A percentile compares a stretch with the other conserved stretches of the same genome.
These are phyloP conservation scores for Sceloporus undulatus DNA, from an alignment of 2,113 vertebrate species.

Conservation along the genomic window DNA sequence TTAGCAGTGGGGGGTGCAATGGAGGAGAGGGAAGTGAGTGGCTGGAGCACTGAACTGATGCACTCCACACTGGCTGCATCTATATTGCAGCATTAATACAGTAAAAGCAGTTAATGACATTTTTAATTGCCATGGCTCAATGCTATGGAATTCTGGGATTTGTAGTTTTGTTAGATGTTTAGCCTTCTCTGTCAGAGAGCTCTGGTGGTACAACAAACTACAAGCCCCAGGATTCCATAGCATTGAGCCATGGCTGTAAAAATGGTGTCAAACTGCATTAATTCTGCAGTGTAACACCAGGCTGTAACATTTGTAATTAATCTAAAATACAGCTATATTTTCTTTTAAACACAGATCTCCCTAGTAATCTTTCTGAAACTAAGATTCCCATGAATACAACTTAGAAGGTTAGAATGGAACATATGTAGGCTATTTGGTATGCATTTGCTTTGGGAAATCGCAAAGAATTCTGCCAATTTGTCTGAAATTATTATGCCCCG, in stretches of 20 bases:
- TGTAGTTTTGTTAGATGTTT: too few relatives aligned
- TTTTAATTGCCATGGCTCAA: too few relatives aligned
- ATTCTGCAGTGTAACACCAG: too few relatives aligned
- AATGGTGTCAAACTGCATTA: too few relatives aligned
- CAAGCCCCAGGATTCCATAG: too few relatives aligned
- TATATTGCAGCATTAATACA: too few relatives aligned
- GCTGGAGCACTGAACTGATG: background rate
- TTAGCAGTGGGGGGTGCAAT: background rate
- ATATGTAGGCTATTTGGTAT: background rate
- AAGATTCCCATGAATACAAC: background rate
- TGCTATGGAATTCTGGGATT: too few relatives aligned
- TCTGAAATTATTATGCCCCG: constrained; percentile 19
- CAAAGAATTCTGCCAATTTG: constrained; percentile 25
- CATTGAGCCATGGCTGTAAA: too few relatives aligned
- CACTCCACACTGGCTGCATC: background rate
- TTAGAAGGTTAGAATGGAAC: constrained; percentile 7
- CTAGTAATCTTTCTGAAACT: background rate
- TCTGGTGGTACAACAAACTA: too few relatives aligned
- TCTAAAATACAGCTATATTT: background rate
- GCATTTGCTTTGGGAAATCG: constrained; percentile 15
- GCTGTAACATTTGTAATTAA: background rate
- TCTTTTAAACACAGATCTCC: background rate
- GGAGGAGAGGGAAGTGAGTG: background rate
- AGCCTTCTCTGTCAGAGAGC: too few relatives aligned
- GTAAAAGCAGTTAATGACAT: too few relatives aligned